Evolutionary conservation across 2,797 vertebrate genomes (phyloP).

Genomic region (Benthosema pterotum): DNA sequence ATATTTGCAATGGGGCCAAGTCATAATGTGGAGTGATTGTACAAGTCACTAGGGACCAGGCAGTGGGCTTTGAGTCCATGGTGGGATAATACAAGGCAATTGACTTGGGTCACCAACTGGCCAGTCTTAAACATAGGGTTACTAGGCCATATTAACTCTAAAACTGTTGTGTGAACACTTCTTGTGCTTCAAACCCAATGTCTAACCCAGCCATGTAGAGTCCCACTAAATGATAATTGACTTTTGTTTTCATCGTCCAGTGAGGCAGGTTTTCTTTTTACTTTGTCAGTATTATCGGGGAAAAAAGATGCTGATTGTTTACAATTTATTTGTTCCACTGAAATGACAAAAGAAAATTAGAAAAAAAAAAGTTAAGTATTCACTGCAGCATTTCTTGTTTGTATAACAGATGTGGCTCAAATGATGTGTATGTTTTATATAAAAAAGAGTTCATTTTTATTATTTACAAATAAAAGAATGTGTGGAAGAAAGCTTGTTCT

Average conservation of each 20-base stretch:
- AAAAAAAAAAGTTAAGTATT: slow-evolving; percentile 75
- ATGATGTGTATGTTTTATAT: slow-evolving; percentile 88
- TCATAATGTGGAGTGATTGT: slow-evolving; percentile 75
- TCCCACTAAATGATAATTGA: slow-evolving; percentile 53
- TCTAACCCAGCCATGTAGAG: slow-evolving; percentile 63
- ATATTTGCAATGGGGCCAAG: slow-evolving; percentile 84
- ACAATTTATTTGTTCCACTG: slow-evolving; percentile 83
- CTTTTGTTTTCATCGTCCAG: slow-evolving; percentile 86
- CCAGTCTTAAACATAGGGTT: slow-evolving; percentile 66
- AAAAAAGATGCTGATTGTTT: slow-evolving; percentile 80
- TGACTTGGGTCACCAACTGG: slow-evolving; percentile 75
- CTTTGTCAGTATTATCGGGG: slow-evolving; percentile 81
- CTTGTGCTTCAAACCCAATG: slow-evolving; percentile 89
- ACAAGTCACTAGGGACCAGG: slow-evolving; percentile 69
- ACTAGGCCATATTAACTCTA: slow-evolving; percentile 64
- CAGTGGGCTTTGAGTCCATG: slow-evolving; percentile 81
- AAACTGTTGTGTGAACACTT: slow-evolving; percentile 86
- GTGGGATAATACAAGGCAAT: slow-evolving; percentile 79
- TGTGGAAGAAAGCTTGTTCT: slow-evolving; percentile 73
- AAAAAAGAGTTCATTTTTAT: slow-evolving; percentile 84
- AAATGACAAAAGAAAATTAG: slow-evolving; percentile 67
- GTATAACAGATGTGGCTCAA: slow-evolving; percentile 86
- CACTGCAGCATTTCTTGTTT: slow-evolving; percentile 85
- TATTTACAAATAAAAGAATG: slow-evolving; percentile 88
- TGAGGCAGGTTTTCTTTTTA: slow-evolving; percentile 71